Evolutionary conservation across 2,113 vertebrate genomes (phyloP).

Genomic region (Triplophysa tibetana): DNA sequence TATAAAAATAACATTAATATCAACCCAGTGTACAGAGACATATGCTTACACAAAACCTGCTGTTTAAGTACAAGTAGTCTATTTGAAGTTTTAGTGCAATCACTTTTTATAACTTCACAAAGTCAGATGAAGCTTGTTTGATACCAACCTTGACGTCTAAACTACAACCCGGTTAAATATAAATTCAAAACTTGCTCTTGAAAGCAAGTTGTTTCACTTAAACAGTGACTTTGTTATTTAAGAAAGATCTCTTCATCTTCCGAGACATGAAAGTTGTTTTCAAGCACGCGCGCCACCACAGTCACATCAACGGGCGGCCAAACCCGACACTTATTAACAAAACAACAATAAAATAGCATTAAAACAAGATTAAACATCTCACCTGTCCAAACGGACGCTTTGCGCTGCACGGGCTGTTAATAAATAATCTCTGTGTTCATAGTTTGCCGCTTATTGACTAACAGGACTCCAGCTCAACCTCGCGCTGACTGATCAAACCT

Average conservation of each 20-base stretch:
- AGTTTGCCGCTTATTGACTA: slow-evolving; percentile 17
- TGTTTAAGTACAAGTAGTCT: too few relatives aligned
- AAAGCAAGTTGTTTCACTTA: background rate
- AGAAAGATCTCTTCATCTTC: background rate
- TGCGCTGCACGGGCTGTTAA: slow-evolving; percentile 36
- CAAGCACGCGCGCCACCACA: background rate
- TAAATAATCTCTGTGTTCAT: slow-evolving; percentile 42
- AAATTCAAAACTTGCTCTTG: background rate
- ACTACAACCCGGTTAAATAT: background rate
- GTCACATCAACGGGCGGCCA: background rate
- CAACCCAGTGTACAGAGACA: too few relatives aligned
- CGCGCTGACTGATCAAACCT: background rate
- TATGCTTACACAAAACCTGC: too few relatives aligned
- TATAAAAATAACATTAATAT: background rate
- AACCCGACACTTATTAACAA: background rate
- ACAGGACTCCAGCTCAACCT: background rate
- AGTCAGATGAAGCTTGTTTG: background rate
- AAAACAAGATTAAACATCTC: background rate
- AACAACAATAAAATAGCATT: background rate
- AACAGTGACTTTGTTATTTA: background rate
- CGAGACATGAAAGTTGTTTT: slow-evolving; percentile 1
- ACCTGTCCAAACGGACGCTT: slow-evolving; percentile 38
- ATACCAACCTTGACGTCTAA: background rate
- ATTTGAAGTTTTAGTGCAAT: too few relatives aligned
- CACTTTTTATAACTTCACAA: background rate